Base-by-base conservation (phyloP, 2,888 invertebrate species). In the Cactoblastis cactorum region DNA sequence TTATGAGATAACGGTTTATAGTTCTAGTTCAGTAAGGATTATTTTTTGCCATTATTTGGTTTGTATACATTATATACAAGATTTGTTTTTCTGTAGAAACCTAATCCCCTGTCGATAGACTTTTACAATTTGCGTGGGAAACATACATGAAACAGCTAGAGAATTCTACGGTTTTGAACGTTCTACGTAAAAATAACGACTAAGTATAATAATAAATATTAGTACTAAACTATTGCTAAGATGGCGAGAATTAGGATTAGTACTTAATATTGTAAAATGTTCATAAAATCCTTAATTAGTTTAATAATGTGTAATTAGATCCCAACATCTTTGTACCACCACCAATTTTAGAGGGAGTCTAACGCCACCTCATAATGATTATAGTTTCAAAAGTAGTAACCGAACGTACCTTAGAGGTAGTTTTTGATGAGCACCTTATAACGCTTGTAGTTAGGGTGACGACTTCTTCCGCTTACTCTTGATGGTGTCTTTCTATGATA, bases 1-100 rank as follows among this genome's bases (percentile, higher is more conserved):
- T 77, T 71, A 73, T 69, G 67, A 71, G 72, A 75, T 73, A 71
- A 71, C 61, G 59, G 60, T 52, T 49, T 43, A 38, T 39, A 37
- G 37, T 28, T 43, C 24, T 28, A 14, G 11, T 17, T 17, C 15
- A 12, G 43, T 43, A 24, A 11, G 9, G 14, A 14, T 43, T n/a
- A n/a, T n/a, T n/a, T n/a, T n/a, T 9, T 12, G 1, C 28, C n/a
- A 9, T 22, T 12, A 22, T 39, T 18, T 12, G 12, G 22, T 12
- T 8, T 43, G 2, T 28, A 6, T 43, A 43, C 24, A 15, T 15
- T 22, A 15, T n/a, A 12, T 28, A 4, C n/a, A n/a, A n/a, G n/a
- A n/a, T n/a, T n/a, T n/a, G n/a, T n/a, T n/a, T n/a, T n/a, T n/a
- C n/a, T n/a, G n/a, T n/a, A n/a, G n/a, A n/a, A n/a, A n/a, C n/a